phyloP scores from a whole-genome alignment of 2,113 vertebrate species.

The Amblyopsis rosae region DNA sequence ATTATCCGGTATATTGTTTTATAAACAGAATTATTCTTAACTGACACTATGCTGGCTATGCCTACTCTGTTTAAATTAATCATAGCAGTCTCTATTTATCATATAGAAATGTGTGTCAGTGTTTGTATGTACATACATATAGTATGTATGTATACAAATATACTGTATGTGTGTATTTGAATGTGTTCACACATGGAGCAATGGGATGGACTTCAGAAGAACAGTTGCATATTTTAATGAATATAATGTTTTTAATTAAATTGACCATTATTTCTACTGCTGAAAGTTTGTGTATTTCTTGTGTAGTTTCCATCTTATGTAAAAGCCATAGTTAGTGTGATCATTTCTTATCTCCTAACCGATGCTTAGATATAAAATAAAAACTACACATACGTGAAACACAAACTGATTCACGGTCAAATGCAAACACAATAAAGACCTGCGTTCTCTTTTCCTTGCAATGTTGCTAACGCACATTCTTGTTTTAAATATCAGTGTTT shows the following conservation, averaged over 20 bases:
- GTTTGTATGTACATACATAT: conserved; percentile 6
- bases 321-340: too few species aligned
- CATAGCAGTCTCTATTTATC: too few species aligned
- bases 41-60: too few species aligned
- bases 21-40: too few species aligned
- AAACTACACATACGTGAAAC: not conserved
- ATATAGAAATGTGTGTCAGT: conserved; percentile 1
- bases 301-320: too few species aligned
- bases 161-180: conserved; percentile 22
- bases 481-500: conserved; percentile 3
- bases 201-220: conserved; percentile 56
- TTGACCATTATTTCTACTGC: conserved; percentile 63
- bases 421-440: too few species aligned
- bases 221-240: conserved; percentile 76
- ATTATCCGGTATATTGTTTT: too few species aligned
- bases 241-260: conserved; percentile 78
- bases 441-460: conserved; percentile 7
- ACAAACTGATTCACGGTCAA: not conserved
- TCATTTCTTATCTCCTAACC: too few species aligned
- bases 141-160: conserved; percentile 1
- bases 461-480: conserved; percentile 15
- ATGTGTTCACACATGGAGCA: conserved; percentile 38
- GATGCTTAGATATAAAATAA: too few species aligned
- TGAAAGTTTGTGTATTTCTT: conserved; percentile 12
- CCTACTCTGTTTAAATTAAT: too few species aligned